These are phyloP conservation scores for Dasypus novemcinctus DNA, from an alignment of 2,113 vertebrate species.

Conservation along the genomic window DNA sequence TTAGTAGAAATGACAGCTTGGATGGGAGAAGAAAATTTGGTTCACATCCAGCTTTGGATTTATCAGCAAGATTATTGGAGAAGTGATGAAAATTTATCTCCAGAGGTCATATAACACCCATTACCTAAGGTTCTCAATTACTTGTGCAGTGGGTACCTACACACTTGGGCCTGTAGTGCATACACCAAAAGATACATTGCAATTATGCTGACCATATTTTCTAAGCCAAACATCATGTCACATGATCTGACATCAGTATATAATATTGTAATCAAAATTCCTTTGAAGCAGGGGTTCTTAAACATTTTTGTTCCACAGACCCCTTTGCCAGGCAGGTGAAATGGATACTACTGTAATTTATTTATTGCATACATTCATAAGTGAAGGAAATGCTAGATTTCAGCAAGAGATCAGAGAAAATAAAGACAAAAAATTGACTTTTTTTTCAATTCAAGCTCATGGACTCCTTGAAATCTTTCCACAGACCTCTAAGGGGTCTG, in stretches of 20 bases:
- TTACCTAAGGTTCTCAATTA: constrained; percentile 47
- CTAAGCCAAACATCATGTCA: background rate
- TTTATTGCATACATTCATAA: no score
- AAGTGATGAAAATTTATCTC: constrained; percentile 63
- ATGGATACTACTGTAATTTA: no score
- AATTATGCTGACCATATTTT: constrained; percentile 4
- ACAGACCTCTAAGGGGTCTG: no score
- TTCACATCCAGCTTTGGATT: constrained; percentile 1
- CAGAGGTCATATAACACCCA: background rate
- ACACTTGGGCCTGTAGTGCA: background rate
- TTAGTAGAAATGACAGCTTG: constrained; percentile 59
- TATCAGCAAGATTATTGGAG: constrained; percentile 45
- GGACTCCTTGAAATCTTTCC: no score
- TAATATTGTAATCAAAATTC: background rate
- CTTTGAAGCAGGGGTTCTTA: background rate
- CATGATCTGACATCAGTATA: background rate
- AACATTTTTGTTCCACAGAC: no score
- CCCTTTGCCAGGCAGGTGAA: no score
- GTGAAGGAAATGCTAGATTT: no score
- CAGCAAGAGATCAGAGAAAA: no score
- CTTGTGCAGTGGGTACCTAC: background rate
- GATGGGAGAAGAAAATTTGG: constrained; percentile 57
- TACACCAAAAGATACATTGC: background rate
- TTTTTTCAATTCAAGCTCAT: no score
- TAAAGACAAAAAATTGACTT: no score